Evolutionary conservation across 2,888 invertebrate genomes (phyloP).

Genomic region (Nemoura dubitans): DNA sequence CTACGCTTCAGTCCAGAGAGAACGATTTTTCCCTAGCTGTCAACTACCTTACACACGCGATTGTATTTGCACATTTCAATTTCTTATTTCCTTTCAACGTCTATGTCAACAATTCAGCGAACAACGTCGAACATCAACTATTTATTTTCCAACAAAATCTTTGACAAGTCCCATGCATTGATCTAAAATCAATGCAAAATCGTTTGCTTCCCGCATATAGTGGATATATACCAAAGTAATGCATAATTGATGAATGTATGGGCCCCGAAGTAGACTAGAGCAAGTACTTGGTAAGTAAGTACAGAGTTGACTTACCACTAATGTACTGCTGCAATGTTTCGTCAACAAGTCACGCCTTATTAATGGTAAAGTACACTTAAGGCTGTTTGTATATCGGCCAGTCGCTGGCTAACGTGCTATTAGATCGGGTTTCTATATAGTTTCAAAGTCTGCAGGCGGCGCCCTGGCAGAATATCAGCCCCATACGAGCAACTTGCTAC

Average conservation of each 20-base stretch:
- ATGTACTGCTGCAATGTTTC: constrained; percentile 10
- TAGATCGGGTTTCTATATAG: background rate
- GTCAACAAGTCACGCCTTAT: constrained; percentile 21
- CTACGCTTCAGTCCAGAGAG: no score
- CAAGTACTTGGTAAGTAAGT: background rate
- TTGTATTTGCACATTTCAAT: no score
- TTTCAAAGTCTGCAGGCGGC: background rate
- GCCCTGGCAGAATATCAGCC: background rate
- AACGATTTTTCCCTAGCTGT: no score
- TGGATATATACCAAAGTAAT: background rate
- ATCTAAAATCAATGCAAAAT: constrained; percentile 20
- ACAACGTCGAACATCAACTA: background rate
- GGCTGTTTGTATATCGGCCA: constrained; percentile 16
- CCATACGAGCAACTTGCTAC: background rate
- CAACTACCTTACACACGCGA: no score
- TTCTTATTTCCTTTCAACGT: no score
- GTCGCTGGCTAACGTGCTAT: background rate
- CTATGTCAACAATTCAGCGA: no score
- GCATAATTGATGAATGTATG: background rate
- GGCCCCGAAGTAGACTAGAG: background rate
- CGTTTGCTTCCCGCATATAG: background rate
- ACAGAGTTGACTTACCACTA: constrained; percentile 18
- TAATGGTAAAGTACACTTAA: constrained; percentile 13
- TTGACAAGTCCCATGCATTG: background rate
- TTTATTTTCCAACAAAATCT: background rate